Evolutionary conservation across 2,888 invertebrate species (phyloP).

Genomic region (Disparrhopalites patrizii): DNA sequence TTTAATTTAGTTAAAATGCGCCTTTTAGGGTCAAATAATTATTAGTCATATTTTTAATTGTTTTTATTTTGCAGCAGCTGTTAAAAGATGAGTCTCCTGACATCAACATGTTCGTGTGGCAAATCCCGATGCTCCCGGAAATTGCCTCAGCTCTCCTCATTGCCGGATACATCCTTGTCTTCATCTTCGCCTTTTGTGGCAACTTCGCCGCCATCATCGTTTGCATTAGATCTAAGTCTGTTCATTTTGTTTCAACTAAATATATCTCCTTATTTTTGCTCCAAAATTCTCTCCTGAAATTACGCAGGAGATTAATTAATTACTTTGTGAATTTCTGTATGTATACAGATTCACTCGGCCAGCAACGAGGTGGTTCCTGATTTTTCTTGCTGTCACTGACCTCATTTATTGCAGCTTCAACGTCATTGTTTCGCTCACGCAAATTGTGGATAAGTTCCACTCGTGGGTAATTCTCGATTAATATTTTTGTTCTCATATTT

Average conservation of each 20-base stretch:
- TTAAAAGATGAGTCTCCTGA: too few relatives aligned
- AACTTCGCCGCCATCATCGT: conserved; percentile 43
- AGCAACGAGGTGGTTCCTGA: conserved; percentile 36
- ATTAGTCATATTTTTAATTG: too few relatives aligned
- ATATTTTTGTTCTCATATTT: neutral
- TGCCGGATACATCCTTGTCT: conserved; percentile 40
- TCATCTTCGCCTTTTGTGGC: conserved; percentile 44
- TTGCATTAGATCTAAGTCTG: conserved; percentile 33
- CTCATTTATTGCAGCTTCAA: conserved; percentile 29
- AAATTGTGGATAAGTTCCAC: conserved; percentile 23
- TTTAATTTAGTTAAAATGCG: too few relatives aligned
- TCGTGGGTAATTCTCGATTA: conserved; percentile 26
- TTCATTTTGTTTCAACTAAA: neutral
- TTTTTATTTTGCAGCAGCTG: too few relatives aligned
- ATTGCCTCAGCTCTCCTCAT: conserved; percentile 35
- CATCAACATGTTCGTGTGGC: neutral
- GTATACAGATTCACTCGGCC: conserved; percentile 27
- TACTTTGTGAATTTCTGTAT: neutral
- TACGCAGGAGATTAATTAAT: neutral
- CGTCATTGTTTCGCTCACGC: conserved; percentile 26
- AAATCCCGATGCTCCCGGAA: conserved; percentile 22
- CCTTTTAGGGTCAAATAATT: too few relatives aligned
- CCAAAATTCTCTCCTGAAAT: neutral
- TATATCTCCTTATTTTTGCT: neutral
- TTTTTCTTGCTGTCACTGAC: conserved; percentile 34